Percentiles rank a stretch among this genome's conserved stretches.
phyloP scores from a whole-genome alignment of 2,888 invertebrate species.

The Ormyrus nitidulus region DNA sequence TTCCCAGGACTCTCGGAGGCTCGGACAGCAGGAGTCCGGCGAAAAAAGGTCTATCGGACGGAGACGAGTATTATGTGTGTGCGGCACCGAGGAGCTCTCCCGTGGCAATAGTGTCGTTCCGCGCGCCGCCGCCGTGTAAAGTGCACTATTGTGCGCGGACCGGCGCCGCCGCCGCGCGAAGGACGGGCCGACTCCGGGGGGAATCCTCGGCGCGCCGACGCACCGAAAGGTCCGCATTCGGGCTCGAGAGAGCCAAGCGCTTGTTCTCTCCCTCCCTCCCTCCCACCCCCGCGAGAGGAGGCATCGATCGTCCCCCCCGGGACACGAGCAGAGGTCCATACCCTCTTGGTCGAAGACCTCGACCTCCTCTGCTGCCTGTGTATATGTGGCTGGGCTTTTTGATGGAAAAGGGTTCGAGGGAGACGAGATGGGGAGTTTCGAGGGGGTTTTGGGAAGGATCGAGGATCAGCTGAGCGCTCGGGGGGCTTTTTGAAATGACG shows the following conservation, averaged over 20 bases:
- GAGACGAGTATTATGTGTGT: no score
- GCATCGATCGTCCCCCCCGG: constrained; percentile 34
- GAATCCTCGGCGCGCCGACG: constrained; percentile 16
- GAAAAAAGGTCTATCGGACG: background rate
- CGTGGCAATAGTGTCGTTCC: background rate
- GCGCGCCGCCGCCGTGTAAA: constrained; percentile 8
- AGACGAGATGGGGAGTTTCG: no score
- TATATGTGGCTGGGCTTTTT: no score
- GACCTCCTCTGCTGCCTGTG: constrained; percentile 1
- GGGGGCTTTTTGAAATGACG: no score
- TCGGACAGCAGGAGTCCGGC: background rate
- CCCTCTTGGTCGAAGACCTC: constrained; percentile 20
- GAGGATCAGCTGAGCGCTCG: no score
- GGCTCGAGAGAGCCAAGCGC: no score
- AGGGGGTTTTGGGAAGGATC: no score
- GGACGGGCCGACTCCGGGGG: constrained; percentile 12
- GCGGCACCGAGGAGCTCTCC: background rate
- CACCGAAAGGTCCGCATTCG: background rate
- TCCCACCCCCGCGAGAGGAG: background rate
- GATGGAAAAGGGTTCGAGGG: no score
- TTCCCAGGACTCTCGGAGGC: background rate
- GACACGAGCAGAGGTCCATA: constrained; percentile 26
- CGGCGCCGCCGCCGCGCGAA: constrained; percentile 3
- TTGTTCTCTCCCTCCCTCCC: background rate
- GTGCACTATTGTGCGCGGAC: constrained; percentile 19